Conservation (phyloP, 2,888 invertebrate species). For the Cantharis rufa region DNA sequence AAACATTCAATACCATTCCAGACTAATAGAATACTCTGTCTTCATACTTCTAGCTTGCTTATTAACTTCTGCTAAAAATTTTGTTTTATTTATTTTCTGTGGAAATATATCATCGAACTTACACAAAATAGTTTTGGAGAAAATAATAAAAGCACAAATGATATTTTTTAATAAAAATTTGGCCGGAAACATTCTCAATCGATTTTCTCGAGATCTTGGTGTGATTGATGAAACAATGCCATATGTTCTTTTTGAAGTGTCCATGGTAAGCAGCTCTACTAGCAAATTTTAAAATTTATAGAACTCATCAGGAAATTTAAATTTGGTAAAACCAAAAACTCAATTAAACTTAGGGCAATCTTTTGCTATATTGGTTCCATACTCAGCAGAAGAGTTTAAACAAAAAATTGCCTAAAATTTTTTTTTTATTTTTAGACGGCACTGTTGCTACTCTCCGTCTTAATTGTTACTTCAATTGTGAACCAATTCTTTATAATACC, state of each 20-base stretch:
- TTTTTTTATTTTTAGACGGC: background rate
- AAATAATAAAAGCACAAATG: constrained; percentile 34
- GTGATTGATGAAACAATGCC: constrained; percentile 36
- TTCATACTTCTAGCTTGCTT: background rate
- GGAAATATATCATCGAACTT: constrained; percentile 37
- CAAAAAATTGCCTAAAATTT: no score
- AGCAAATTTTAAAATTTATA: no score
- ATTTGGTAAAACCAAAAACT: no score
- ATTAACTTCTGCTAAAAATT: constrained; percentile 26
- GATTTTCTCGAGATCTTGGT: constrained; percentile 37
- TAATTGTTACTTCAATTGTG: constrained; percentile 70
- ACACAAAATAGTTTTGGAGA: constrained; percentile 32
- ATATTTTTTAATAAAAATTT: constrained; percentile 32
- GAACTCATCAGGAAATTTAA: no score
- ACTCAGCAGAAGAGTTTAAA: no score
- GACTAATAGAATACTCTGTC: background rate
- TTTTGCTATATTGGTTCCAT: no score
- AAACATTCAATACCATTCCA: background rate
- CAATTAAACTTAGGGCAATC: no score
- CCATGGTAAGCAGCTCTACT: constrained; percentile 22
- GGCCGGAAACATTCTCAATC: constrained; percentile 37
- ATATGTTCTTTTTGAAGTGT: constrained; percentile 29
- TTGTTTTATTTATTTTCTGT: constrained; percentile 38
- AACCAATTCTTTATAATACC: constrained; percentile 71
- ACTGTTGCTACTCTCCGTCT: constrained; percentile 26